Conservation (phyloP, 2,113 vertebrate species). For the Petrocephalus microphthalmus region DNA sequence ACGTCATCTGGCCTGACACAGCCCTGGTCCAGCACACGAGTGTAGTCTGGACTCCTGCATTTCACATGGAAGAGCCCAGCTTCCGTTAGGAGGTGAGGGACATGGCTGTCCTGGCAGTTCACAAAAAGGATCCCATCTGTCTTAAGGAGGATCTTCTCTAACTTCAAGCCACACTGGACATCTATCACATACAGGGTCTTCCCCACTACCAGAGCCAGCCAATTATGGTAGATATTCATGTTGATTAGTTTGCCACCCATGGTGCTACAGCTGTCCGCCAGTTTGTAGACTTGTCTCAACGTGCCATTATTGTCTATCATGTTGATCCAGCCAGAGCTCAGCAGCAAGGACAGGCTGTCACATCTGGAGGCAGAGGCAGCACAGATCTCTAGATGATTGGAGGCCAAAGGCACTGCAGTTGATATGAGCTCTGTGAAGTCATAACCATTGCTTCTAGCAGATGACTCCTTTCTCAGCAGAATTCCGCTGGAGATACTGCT, state of each 20-base stretch:
- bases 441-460: slow-evolving; percentile 56
- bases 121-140: slow-evolving; percentile 64
- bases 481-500: slow-evolving; percentile 55
- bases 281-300: slow-evolving; percentile 62
- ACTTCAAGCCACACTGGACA: slow-evolving; percentile 65
- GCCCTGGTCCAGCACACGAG: neutral
- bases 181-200: slow-evolving; percentile 70
- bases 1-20: slow-evolving; percentile 53
- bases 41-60: slow-evolving; percentile 31
- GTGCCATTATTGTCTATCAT: slow-evolving; percentile 70
- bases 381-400: slow-evolving; percentile 58
- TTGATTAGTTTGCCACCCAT: slow-evolving; percentile 42
- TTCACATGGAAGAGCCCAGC: slow-evolving; percentile 65
- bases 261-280: slow-evolving; percentile 47
- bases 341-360: slow-evolving; percentile 74
- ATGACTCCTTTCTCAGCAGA: slow-evolving; percentile 50
- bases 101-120: slow-evolving; percentile 44
- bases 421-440: slow-evolving; percentile 76
- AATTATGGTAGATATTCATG: slow-evolving; percentile 65
- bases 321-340: slow-evolving; percentile 65
- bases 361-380: slow-evolving; percentile 48
- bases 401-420: slow-evolving; percentile 63
- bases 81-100: slow-evolving; percentile 69
- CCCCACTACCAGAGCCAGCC: slow-evolving; percentile 64
- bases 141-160: slow-evolving; percentile 69